Evolutionary conservation across 2,113 vertebrate species (phyloP), one percentile per base, ranked within the genome.

Genomic region (Chaenocephalus aceratus): DNA sequence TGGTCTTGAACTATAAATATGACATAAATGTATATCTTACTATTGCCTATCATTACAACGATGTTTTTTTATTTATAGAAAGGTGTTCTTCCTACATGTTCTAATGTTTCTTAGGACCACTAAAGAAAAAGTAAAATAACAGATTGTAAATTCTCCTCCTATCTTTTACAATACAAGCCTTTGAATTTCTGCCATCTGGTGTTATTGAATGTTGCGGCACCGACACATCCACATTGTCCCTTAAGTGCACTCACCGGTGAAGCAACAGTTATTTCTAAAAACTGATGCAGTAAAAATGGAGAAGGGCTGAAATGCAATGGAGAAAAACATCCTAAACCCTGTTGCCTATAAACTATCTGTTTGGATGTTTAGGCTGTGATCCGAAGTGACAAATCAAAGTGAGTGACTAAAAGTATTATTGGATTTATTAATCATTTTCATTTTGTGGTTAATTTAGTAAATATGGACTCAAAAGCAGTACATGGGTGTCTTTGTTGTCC

Each of bases 121-220:
- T 72, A 10, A 64, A 49, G 6, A 41, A 75, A 67, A 46, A 59
- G 5, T 7, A 26, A 46, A 75, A 58, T 1, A 53, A 48, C 3
- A 56, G 3, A 36, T 41, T 41, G 36, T 41, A 41, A 41, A 41
- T 41, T 41, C 36, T 41, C 36, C 36, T 41, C 18, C 59, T 26
- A 4, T 49, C 49, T 60, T 52, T 26, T 30, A 56, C 69, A 48
- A 30, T 5, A 34, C 41, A 12, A 64, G 18, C 15, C 16, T 49
- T 72, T 70, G 9, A 61, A 3, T 14, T n/a, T 58, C 65, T 56
- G 60, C 83, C 68, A 70, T 80, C 69, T 80, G 66, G 53, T 72
- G 59, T 74, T 77, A 3, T 11, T 53, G 46, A 67, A 60, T 75
- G 3, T 44, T 71, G 21, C n/a, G 21, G 57, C 46, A 53, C 2